These are phyloP conservation scores for Columba livia DNA, from an alignment of 2,113 vertebrate genomes.

Conservation along the genomic window DNA sequence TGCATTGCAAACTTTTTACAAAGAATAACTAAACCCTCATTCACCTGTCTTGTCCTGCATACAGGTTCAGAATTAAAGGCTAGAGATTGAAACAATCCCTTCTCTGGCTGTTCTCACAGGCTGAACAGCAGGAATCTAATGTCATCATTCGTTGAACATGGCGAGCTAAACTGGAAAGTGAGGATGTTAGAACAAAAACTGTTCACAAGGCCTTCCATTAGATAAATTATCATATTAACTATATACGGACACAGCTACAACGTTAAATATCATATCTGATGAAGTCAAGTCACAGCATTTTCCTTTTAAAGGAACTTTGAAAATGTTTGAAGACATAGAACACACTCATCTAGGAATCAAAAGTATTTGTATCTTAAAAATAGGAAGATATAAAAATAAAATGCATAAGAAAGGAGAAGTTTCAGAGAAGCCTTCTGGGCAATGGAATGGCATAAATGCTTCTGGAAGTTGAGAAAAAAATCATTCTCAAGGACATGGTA, in stretches of 20 bases:
- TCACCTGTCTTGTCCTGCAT: neutral
- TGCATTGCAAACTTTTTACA: neutral
- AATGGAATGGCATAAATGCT: neutral
- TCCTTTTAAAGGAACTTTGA: neutral
- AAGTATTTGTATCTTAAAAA: neutral
- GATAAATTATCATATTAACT: neutral
- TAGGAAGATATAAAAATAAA: neutral
- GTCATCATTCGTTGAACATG: neutral
- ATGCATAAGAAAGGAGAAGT: neutral
- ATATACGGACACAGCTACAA: neutral
- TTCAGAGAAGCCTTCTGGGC: neutral
- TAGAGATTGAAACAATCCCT: neutral
- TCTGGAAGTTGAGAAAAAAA: constrained; percentile 19
- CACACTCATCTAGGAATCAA: neutral
- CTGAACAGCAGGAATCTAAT: neutral
- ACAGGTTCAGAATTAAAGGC: neutral
- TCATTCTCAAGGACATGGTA: constrained; percentile 29
- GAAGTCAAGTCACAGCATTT: neutral
- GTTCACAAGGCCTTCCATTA: neutral
- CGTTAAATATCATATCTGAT: neutral
- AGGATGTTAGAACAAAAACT: neutral
- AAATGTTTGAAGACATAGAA: neutral
- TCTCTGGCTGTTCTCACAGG: neutral
- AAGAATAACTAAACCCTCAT: neutral
- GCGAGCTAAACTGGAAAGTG: neutral